A percentile compares a stretch with the other conserved stretches of the same genome.
phyloP scores from a whole-genome alignment of 2,113 vertebrate genomes.

The Oenanthe melanoleuca region DNA sequence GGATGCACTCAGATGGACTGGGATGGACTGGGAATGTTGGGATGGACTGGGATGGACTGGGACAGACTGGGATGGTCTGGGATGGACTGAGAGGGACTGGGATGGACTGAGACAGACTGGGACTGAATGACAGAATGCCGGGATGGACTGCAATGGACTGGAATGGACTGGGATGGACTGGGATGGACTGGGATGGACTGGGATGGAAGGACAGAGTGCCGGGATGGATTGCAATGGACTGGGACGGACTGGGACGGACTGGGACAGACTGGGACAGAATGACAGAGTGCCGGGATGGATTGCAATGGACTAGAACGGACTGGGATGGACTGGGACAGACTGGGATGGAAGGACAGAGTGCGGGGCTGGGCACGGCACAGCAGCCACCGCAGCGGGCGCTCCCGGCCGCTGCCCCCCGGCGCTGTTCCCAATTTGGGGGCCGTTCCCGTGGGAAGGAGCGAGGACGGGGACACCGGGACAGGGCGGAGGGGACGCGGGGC shows the following conservation, averaged over 20 bases:
- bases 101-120: too few relatives aligned
- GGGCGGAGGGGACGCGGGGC: neutral
- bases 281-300: too few relatives aligned
- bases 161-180: too few relatives aligned
- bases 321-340: neutral
- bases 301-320: too few relatives aligned
- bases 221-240: accelerated
- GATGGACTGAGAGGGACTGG: neutral
- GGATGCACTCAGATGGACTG: too few relatives aligned
- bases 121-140: neutral
- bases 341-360: accelerated
- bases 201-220: neutral
- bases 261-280: neutral
- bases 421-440: accelerated
- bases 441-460: accelerated
- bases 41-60: too few relatives aligned
- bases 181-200: too few relatives aligned
- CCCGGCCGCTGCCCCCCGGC: accelerated
- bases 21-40: neutral
- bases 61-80: accelerated
- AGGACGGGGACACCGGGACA: neutral
- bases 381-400: accelerated
- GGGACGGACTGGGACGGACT: neutral
- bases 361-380: accelerated
- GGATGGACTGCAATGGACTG: too few relatives aligned